phyloP scores from a whole-genome alignment of 2,888 invertebrate genomes.

The Enchytraeus crypticus region DNA sequence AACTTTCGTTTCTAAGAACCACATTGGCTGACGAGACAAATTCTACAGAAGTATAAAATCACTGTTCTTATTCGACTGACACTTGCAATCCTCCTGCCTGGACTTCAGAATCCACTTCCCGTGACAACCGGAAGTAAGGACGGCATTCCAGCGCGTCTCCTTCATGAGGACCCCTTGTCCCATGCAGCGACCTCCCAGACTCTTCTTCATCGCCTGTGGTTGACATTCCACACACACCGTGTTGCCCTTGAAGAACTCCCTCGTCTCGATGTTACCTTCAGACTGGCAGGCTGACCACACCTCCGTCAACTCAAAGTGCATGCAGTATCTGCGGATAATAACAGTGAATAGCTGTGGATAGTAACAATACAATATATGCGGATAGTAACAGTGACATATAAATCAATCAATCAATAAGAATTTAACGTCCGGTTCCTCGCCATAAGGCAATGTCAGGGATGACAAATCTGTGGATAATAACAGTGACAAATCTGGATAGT shows the following conservation, averaged over 20 bases:
- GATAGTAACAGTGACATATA: too few species aligned
- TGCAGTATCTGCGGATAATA: constrained; percentile 67
- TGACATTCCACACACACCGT: constrained; percentile 74
- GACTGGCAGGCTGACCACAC: constrained; percentile 30
- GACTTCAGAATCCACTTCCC: constrained; percentile 70
- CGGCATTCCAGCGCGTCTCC: constrained; percentile 71
- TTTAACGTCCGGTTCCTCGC: too few species aligned
- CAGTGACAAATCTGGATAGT: too few species aligned
- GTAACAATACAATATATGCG: too few species aligned
- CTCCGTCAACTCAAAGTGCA: constrained; percentile 67
- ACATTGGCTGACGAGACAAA: not conserved
- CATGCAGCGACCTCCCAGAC: constrained; percentile 64
- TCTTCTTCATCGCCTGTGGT: constrained; percentile 67
- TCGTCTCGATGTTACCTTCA: constrained; percentile 45
- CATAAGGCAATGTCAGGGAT: too few species aligned
- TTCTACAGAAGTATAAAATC: constrained; percentile 25
- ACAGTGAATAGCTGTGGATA: too few species aligned
- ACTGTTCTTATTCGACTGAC: constrained; percentile 25
- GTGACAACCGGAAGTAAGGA: constrained; percentile 76
- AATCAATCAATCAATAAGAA: too few species aligned
- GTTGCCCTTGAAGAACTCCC: constrained; percentile 53
- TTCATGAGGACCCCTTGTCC: constrained; percentile 72
- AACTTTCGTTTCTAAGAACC: not conserved
- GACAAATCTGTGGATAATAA: too few species aligned
- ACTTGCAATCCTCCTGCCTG: constrained; percentile 41